These are phyloP conservation scores for Nemotelus pantherinus DNA, from an alignment of 2,888 invertebrate species.

Conservation along the genomic window DNA sequence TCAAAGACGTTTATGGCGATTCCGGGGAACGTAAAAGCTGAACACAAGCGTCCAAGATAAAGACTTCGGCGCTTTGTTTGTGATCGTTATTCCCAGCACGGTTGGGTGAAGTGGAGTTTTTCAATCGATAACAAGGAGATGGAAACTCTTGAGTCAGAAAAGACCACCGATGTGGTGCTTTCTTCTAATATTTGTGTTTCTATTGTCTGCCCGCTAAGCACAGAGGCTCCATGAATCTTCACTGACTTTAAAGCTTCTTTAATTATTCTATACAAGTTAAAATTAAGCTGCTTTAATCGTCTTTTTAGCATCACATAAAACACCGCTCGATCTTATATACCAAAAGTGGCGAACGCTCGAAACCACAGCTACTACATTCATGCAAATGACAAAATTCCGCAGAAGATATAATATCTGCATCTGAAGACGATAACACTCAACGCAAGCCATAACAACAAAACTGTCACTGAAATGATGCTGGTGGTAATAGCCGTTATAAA, in stretches of 20 bases:
- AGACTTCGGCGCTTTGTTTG: neutral
- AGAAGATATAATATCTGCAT: constrained; percentile 29
- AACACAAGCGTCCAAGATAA: constrained; percentile 7
- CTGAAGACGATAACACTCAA: constrained; percentile 34
- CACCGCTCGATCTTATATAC: neutral
- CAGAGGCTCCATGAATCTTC: too few relatives aligned
- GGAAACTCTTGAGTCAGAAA: too few relatives aligned
- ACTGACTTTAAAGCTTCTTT: too few relatives aligned
- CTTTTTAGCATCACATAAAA: neutral
- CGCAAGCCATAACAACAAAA: constrained; percentile 25
- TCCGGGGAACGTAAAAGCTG: neutral
- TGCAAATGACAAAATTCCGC: neutral
- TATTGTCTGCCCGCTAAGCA: too few relatives aligned
- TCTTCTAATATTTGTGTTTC: too few relatives aligned
- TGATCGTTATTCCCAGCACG: neutral
- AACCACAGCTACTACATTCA: too few relatives aligned
- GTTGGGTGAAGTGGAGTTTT: neutral
- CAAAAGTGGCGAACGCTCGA: too few relatives aligned
- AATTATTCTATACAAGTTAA: too few relatives aligned
- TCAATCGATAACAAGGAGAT: too few relatives aligned
- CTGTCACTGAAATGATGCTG: constrained; percentile 37
- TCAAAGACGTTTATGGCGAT: constrained; percentile 15
- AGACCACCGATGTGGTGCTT: too few relatives aligned
- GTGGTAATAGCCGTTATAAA: constrained; percentile 40
- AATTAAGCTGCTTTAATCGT: neutral